Percentiles rank a stretch among this genome's conserved stretches.
Evolutionary conservation across 2,888 invertebrate species (phyloP).

Genomic region (Ganaspis brasiliensis): DNA sequence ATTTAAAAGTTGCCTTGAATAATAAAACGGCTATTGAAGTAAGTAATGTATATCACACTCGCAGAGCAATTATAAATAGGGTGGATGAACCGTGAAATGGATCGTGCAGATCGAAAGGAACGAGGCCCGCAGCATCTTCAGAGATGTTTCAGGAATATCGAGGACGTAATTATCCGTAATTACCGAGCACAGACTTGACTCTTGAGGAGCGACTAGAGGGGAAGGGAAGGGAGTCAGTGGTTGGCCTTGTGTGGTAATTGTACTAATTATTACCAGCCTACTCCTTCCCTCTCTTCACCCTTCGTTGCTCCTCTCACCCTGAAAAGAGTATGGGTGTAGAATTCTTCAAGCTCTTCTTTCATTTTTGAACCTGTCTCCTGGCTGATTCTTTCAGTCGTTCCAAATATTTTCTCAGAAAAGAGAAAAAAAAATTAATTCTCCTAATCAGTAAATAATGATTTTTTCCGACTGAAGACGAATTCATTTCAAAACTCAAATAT

Average conservation of each 20-base stretch:
- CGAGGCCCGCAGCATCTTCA: constrained; percentile 66
- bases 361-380: constrained; percentile 48
- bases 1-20: constrained; percentile 2
- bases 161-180: constrained; percentile 80
- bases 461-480: no score
- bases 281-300: constrained; percentile 58
- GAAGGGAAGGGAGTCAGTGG: constrained; percentile 72
- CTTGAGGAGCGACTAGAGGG: constrained; percentile 75
- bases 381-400: constrained; percentile 43
- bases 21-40: constrained; percentile 11
- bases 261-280: constrained; percentile 77
- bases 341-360: constrained; percentile 48
- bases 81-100: constrained; percentile 61
- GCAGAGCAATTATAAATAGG: constrained; percentile 70
- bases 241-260: constrained; percentile 79
- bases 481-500: no score
- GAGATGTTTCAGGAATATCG: constrained; percentile 78
- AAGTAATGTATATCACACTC: constrained; percentile 46
- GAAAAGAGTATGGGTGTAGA: constrained; percentile 45
- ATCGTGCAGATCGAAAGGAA: constrained; percentile 64
- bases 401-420: constrained; percentile 35
- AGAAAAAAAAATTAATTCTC: not conserved
- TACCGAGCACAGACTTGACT: constrained; percentile 76
- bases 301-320: constrained; percentile 46
- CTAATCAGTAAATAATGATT: no score